Evolutionary conservation across 2,113 vertebrate species (phyloP).

Genomic region (Sporophila hypoxantha): DNA sequence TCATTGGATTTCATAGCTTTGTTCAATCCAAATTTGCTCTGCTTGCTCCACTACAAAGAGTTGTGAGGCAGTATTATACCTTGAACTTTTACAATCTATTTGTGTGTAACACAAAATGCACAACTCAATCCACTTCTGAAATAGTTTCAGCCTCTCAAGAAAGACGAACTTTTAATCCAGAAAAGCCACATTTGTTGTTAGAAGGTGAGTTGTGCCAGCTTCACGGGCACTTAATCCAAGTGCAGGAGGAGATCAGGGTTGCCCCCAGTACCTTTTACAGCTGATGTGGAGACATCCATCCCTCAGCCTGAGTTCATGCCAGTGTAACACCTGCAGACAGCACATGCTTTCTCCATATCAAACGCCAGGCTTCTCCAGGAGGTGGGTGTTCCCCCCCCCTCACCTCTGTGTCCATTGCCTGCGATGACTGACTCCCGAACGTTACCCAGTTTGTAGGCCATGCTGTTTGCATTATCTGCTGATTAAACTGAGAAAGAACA

Average conservation of each 20-base stretch:
- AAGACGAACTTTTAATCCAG: neutral
- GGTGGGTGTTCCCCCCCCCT: neutral
- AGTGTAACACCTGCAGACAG: neutral
- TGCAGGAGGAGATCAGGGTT: neutral
- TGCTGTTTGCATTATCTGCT: neutral
- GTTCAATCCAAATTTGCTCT: neutral
- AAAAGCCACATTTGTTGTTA: neutral
- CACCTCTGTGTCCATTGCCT: neutral
- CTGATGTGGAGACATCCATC: neutral
- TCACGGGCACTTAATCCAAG: neutral
- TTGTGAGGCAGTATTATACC: neutral
- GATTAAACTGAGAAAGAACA: conserved; percentile 12
- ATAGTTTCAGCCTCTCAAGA: neutral
- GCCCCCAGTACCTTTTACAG: neutral
- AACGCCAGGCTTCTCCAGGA: neutral
- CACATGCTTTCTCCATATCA: fast-evolving
- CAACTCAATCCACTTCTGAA: neutral
- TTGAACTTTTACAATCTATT: neutral
- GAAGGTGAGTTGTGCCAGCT: neutral
- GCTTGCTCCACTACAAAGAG: neutral
- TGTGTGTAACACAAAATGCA: fast-evolving
- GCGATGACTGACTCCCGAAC: neutral
- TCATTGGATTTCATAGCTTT: neutral
- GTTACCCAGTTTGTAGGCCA: neutral
- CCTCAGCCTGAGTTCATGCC: fast-evolving